A percentile compares a stretch with the other conserved stretches of the same genome.
Conservation (phyloP, 2,113 vertebrate species). For the Uria aalge region DNA sequence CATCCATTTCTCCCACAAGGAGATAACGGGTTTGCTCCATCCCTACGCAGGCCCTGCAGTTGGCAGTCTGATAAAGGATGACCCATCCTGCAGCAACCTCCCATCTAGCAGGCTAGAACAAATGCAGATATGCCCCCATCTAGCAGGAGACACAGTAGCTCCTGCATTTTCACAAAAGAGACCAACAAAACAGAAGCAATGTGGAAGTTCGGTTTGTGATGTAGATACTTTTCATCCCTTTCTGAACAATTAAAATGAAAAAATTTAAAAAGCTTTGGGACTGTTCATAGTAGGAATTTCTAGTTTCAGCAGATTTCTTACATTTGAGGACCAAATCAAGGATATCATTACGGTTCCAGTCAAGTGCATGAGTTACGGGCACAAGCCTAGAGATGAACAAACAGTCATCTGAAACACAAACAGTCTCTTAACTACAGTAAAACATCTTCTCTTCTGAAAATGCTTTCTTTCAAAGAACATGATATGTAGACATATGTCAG, state of each 20-base stretch:
- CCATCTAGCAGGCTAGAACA: background rate
- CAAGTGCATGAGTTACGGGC: background rate
- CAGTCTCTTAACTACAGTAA: background rate
- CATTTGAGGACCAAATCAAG: background rate
- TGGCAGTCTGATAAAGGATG: background rate
- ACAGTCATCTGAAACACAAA: background rate
- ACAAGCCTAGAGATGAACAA: background rate
- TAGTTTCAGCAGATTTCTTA: background rate
- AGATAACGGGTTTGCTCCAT: background rate
- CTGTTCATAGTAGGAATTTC: background rate
- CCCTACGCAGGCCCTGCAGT: background rate
- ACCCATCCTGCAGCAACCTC: background rate
- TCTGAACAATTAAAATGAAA: background rate
- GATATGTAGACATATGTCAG: slow-evolving; percentile 52
- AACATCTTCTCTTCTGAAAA: background rate
- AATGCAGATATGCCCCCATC: background rate
- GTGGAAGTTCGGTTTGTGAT: background rate
- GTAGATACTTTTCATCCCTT: background rate
- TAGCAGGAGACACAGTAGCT: background rate
- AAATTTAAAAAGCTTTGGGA: background rate
- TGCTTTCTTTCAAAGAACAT: background rate
- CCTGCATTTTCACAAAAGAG: background rate
- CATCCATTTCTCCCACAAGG: background rate
- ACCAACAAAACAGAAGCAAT: background rate
- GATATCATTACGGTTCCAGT: background rate